Evolutionary conservation across 64 coral and sea anemone species (phyloP), one percentile per base, ranked within the genome.

Genomic region (Hydrozoanthus tunicans): DNA sequence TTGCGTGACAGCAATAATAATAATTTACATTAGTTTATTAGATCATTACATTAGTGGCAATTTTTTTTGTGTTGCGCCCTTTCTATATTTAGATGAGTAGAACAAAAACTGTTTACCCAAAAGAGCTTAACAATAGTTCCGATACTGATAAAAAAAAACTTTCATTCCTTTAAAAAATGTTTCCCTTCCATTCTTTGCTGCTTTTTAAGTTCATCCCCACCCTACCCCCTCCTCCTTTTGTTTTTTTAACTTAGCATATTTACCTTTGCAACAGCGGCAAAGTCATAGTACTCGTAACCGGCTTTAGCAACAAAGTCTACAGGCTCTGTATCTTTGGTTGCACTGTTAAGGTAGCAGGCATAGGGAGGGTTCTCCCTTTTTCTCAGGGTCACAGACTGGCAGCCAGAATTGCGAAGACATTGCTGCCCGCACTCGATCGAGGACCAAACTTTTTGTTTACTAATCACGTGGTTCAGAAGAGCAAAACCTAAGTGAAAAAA

Each of bases 201-300:
- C 24, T 3, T 17, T 2, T 11, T 4, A 6, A 17, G 7, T 11
- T 13, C 5, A 69, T 2, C 24, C 24, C 24, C 0, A n/a, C 15
- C 5, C 6, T 0, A 69, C 24, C 9, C 65, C 1, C 5, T 68
- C 0, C 15, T 7, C 14, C n/a, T n/a, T 13, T 3, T 79, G 53
- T 20, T 56, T 17, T 1, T 79, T 58, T 5, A 4, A 6, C 6
- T 17, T 56, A 15, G 58, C 10, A 0, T 3, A 17, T 4, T 62
- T 13, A 88, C 84, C 84, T 88, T 88, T 43, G 84, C 68, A 7
- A 88, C 84, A 27, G 84, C 56, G n/a, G 84, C 84, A 8, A 88
- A 75, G 1, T 75, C 84, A 88, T 74, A 88, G 68, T 88, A 88
- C 26, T 88, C 84, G n/a, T 73, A 88, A 9, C 84, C 84, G 58